Evolutionary conservation across 2,113 vertebrate species (phyloP).

Genomic region (Plecotus auritus): DNA sequence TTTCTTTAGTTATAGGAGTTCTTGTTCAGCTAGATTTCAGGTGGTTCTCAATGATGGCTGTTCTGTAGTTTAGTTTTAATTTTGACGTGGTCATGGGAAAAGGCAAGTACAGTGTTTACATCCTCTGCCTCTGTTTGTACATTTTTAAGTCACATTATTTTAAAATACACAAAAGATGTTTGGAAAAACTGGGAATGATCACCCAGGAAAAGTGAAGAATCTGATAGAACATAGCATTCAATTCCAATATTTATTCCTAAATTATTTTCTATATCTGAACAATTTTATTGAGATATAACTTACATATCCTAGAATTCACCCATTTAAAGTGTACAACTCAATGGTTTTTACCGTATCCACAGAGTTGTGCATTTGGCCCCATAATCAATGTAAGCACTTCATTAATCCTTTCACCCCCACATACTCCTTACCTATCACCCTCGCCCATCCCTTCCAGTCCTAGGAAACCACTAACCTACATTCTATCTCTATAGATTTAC

Average conservation of each 20-base stretch:
- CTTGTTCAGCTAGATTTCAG: not conserved
- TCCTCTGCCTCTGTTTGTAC: not conserved
- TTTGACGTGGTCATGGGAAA: not conserved
- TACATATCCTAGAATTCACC: not conserved
- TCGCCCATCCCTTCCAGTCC: not conserved
- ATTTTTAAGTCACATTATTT: not conserved
- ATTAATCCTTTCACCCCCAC: not conserved
- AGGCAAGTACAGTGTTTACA: not conserved
- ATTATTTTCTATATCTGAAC: not conserved
- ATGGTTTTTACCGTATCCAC: not conserved
- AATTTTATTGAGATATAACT: not conserved
- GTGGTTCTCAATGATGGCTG: not conserved
- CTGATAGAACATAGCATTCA: not conserved
- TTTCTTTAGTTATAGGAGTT: not conserved
- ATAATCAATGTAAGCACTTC: not conserved
- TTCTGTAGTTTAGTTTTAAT: not conserved
- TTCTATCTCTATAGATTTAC: not conserved
- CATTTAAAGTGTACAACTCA: not conserved
- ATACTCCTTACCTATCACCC: not conserved
- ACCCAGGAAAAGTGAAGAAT: not conserved
- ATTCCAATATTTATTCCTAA: not conserved
- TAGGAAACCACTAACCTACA: not conserved
- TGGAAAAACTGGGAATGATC: not conserved
- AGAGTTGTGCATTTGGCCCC: not conserved
- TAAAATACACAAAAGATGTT: not conserved